These are phyloP conservation scores for Thelaira solivaga DNA, from an alignment of 2,888 invertebrate genomes.

Conservation along the genomic window DNA sequence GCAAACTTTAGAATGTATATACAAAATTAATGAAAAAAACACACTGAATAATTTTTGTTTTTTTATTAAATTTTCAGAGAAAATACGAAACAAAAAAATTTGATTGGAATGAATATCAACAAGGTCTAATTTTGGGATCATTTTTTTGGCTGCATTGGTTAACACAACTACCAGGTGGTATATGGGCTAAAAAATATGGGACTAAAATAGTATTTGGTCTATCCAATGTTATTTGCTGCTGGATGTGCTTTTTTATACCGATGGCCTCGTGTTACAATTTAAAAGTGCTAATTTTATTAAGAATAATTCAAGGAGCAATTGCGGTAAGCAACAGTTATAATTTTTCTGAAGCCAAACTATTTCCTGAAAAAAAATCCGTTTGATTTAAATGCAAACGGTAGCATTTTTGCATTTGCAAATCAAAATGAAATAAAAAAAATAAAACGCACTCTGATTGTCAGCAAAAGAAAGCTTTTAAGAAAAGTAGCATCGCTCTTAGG, in stretches of 20 bases:
- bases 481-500: no score
- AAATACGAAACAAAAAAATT: conserved; percentile 73
- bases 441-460: no score
- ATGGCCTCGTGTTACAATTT: conserved; percentile 80
- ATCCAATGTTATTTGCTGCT: conserved; percentile 81
- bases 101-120: conserved; percentile 82
- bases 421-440: no score
- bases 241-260: conserved; percentile 83
- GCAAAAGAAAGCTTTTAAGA: no score
- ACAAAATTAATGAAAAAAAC: neutral
- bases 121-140: conserved; percentile 81
- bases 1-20: no score
- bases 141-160: conserved; percentile 86
- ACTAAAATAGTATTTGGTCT: conserved; percentile 85
- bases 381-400: no score
- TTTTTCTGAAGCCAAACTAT: no score
- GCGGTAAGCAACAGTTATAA: conserved; percentile 79
- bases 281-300: conserved; percentile 79
- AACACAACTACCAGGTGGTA: conserved; percentile 85
- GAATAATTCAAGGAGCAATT: conserved; percentile 83
- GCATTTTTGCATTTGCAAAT: no score
- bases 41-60: neutral
- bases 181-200: conserved; percentile 83
- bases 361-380: no score
- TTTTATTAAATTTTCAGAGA: conserved; percentile 64